phyloP scores from a whole-genome alignment of 2,113 vertebrate genomes.

The Crotalus tigris region DNA sequence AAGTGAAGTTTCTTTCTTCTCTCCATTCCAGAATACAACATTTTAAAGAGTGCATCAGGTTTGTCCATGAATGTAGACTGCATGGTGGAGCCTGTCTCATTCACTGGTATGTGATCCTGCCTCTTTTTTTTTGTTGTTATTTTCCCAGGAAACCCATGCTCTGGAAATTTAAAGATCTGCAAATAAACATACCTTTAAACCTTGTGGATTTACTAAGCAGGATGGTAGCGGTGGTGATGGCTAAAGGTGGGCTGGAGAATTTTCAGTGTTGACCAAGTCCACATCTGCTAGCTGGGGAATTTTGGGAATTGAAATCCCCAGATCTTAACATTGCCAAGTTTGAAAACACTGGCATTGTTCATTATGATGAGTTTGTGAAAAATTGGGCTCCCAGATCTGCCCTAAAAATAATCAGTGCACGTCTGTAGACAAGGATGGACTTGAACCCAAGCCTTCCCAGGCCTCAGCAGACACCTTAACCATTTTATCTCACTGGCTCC shows the following conservation, averaged over 20 bases:
- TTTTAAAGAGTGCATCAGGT: conserved; percentile 85
- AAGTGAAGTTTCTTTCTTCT: background rate
- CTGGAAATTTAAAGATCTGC: background rate
- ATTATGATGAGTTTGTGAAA: background rate
- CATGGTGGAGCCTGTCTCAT: conserved; percentile 82
- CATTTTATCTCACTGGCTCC: background rate
- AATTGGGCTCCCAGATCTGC: background rate
- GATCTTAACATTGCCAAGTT: background rate
- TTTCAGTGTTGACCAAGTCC: background rate
- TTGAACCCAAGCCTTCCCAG: background rate
- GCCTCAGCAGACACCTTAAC: background rate
- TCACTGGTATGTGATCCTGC: conserved; percentile 77
- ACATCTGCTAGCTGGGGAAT: background rate
- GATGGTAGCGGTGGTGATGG: background rate
- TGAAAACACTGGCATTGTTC: background rate
- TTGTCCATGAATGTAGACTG: conserved; percentile 85
- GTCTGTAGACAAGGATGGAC: background rate
- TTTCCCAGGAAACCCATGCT: background rate
- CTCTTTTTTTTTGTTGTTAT: background rate
- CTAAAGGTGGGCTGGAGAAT: background rate
- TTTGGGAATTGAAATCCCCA: background rate
- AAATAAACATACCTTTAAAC: background rate
- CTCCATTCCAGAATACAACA: conserved; percentile 75
- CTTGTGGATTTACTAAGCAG: background rate
- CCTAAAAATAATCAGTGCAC: background rate